Conservation (phyloP, 2,113 vertebrate species). For the Thunnus thynnus region DNA sequence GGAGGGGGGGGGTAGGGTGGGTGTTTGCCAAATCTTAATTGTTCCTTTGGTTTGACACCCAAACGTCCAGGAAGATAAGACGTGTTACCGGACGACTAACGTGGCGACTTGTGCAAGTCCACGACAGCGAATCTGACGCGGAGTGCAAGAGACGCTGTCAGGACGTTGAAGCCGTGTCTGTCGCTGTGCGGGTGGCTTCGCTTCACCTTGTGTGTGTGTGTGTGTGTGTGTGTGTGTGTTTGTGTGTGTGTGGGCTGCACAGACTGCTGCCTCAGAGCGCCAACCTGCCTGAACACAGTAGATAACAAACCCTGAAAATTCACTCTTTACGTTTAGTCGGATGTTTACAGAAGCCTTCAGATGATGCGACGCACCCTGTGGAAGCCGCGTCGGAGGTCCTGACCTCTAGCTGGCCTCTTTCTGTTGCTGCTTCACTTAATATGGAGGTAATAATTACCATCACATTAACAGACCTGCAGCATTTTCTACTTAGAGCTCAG, state of each 20-base stretch:
- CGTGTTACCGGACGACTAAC: not conserved
- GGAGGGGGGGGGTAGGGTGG: not conserved
- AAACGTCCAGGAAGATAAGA: not conserved
- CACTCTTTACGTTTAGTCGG: not conserved
- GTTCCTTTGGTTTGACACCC: conserved; percentile 26
- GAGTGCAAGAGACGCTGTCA: not conserved
- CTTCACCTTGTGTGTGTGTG: not conserved
- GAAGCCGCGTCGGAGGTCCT: not conserved
- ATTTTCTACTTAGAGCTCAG: no score
- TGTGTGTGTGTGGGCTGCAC: not conserved
- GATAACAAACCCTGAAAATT: not conserved
- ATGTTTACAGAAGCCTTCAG: not conserved
- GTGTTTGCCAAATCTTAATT: conserved; percentile 23
- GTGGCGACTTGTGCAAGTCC: not conserved
- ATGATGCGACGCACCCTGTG: not conserved
- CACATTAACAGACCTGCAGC: no score
- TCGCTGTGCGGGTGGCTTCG: no score
- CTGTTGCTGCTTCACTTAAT: not conserved
- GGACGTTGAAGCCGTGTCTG: not conserved
- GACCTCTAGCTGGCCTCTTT: no score
- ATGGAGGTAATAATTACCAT: no score
- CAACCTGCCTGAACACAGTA: not conserved
- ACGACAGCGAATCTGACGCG: not conserved
- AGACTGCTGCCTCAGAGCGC: not conserved
- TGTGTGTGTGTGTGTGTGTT: no score